Conservation (phyloP, 2,797 vertebrate species). For the Calcarius lapponicus region DNA sequence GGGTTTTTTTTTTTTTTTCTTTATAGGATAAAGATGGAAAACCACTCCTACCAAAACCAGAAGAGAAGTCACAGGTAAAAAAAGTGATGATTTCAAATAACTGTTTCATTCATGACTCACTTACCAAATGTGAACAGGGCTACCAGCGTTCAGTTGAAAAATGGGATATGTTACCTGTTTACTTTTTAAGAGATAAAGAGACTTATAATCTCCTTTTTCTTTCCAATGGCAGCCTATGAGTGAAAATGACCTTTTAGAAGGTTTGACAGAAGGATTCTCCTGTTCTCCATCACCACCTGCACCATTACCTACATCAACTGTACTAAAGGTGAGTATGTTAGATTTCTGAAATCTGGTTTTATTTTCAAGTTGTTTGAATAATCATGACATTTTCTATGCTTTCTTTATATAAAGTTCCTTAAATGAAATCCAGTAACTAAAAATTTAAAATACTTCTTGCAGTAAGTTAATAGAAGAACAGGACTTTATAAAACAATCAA, state of each 20-base stretch:
- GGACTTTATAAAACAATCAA: neutral
- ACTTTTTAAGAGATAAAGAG: neutral
- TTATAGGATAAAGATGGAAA: slow-evolving; percentile 76
- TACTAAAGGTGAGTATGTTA: neutral
- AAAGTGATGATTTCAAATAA: neutral
- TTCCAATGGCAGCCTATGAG: slow-evolving; percentile 65
- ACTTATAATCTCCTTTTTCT: neutral
- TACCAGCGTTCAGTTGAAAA: neutral
- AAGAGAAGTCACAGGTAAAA: slow-evolving; percentile 66
- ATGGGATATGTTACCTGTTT: neutral
- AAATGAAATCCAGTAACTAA: neutral
- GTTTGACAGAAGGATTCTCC: slow-evolving; percentile 73
- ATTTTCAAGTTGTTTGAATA: neutral
- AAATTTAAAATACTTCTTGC: neutral
- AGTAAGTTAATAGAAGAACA: neutral
- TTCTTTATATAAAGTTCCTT: neutral
- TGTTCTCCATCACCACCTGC: slow-evolving; percentile 20
- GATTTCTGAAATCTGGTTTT: neutral
- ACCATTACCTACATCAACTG: neutral
- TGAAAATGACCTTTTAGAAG: slow-evolving; percentile 72
- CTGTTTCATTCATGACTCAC: neutral
- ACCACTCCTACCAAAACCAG: slow-evolving; percentile 55
- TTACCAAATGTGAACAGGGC: neutral
- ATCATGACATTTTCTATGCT: neutral
- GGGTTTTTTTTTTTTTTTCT: neutral